These are phyloP conservation scores for Cheilosia impressa DNA, from an alignment of 2,888 invertebrate genomes.

Conservation along the genomic window DNA sequence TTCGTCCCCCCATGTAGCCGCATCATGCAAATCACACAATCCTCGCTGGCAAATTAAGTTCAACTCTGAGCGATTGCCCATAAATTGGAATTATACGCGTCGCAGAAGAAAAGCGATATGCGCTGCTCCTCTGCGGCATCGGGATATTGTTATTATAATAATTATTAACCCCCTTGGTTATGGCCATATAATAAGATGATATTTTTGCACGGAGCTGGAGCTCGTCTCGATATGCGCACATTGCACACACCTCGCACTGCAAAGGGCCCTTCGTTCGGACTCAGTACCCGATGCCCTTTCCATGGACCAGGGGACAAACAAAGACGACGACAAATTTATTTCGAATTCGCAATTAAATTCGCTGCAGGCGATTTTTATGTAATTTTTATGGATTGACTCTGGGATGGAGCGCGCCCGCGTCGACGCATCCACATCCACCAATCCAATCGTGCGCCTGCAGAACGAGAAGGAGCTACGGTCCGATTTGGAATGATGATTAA, in stretches of 20 bases:
- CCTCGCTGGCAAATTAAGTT: constrained; percentile 67
- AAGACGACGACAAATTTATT: constrained; percentile 80
- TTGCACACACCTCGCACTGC: background rate
- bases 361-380: constrained; percentile 80
- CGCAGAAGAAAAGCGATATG: constrained; percentile 2
- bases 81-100: constrained; percentile 76
- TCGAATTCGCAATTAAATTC: constrained; percentile 81
- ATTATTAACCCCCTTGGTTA: constrained; percentile 71
- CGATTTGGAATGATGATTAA: constrained; percentile 75
- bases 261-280: constrained; percentile 46
- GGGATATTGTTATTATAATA: constrained; percentile 69
- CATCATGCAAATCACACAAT: constrained; percentile 48
- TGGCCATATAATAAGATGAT: constrained; percentile 68
- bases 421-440: constrained; percentile 34
- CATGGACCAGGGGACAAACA: constrained; percentile 54
- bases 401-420: constrained; percentile 25
- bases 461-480: constrained; percentile 59
- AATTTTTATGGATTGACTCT: constrained; percentile 78
- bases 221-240: constrained; percentile 44
- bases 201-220: constrained; percentile 56
- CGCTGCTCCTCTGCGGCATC: constrained; percentile 29
- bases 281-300: constrained; percentile 8
- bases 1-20: constrained; percentile 50
- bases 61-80: constrained; percentile 77
- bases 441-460: constrained; percentile 26